These are phyloP conservation scores for Odontophorus gujanensis DNA, from an alignment of 2,113 vertebrate species.

Conservation along the genomic window DNA sequence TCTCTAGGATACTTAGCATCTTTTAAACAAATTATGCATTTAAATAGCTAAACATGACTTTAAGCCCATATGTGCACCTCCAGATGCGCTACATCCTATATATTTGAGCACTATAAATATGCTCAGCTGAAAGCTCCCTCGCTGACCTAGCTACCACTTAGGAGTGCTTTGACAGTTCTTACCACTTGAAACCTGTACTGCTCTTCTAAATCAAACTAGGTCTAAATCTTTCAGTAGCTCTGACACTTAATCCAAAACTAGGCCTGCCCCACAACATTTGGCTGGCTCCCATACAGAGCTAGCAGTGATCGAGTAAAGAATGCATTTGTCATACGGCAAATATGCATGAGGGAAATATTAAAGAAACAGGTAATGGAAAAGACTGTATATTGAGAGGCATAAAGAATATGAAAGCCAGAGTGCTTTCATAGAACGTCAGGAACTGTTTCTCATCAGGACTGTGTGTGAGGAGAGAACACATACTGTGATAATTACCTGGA, in stretches of 20 bases:
- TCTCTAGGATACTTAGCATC: background rate
- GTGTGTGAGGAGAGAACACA: background rate
- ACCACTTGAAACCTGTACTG: background rate
- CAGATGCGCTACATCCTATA: background rate
- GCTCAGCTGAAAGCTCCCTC: background rate
- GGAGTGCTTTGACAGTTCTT: slow-evolving; percentile 3
- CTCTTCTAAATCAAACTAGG: slow-evolving; percentile 5
- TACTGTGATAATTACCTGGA: background rate
- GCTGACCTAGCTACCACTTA: background rate
- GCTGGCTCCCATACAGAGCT: background rate
- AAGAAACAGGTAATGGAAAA: slow-evolving; percentile 36
- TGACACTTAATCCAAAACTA: background rate
- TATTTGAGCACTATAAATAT: slow-evolving; percentile 10
- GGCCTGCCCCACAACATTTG: background rate
- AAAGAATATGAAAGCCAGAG: background rate
- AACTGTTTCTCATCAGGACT: slow-evolving; percentile 3
- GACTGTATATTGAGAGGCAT: background rate
- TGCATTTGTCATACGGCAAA: slow-evolving; percentile 22
- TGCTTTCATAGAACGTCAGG: background rate
- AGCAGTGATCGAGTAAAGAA: background rate
- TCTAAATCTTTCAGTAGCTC: slow-evolving; percentile 34
- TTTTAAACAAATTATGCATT: background rate
- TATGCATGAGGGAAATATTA: background rate
- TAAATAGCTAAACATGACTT: background rate
- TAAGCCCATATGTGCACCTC: background rate